Evolutionary conservation across 1,140 invertebrate genomes (phyloP), one percentile per base, ranked within the genome.

Genomic region (Drosophila nigromelanica): DNA sequence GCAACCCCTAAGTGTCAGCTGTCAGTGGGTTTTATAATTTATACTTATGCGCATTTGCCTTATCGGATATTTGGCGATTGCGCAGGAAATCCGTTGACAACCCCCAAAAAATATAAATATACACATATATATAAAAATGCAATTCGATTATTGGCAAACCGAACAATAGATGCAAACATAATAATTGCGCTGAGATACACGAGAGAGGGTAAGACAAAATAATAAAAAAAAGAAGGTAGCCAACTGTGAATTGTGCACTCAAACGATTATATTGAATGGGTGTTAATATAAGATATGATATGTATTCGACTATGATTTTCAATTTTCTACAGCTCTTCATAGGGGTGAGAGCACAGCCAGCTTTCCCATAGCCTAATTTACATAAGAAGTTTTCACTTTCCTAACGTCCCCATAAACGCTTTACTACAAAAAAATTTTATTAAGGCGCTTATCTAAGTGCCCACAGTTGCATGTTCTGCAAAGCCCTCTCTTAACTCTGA

Each of bases 1-100:
- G 43, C 81, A 71, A 80, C 81, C 81, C 81, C 62, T 78, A 64
- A 77, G 21, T 60, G 40, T 30, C 55, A 50, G 45, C 81, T 89
- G 85, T 83, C 83, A 83, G 69, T 52, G 56, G 48, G 68, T 61
- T 70, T 83, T 79, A 71, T 89, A 78, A 89, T 89, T 89, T 89
- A 87, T 87, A 77, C 73, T 69, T 76, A 64, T 87, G 73, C 78
- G 74, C 64, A 78, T 70, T 78, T 52, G 43, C 59, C 62, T 77
- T 74, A 82, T 80, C 73, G 76, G 67, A 81, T 72, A 87, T 80
- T 62, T 68, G 59, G 75, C 71, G 78, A 67, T 76, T 73, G 43
- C 64, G 47, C 62, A 77, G 82, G 81, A 85, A 64, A 86, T 85
- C 81, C 81, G 75, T 56, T 60, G 39, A 66, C 74, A 76, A 79